A percentile compares a stretch with the other conserved stretches of the same genome.
These are phyloP conservation scores for Shinisaurus crocodilurus DNA, from an alignment of 2,113 vertebrate species.

Conservation along the genomic window DNA sequence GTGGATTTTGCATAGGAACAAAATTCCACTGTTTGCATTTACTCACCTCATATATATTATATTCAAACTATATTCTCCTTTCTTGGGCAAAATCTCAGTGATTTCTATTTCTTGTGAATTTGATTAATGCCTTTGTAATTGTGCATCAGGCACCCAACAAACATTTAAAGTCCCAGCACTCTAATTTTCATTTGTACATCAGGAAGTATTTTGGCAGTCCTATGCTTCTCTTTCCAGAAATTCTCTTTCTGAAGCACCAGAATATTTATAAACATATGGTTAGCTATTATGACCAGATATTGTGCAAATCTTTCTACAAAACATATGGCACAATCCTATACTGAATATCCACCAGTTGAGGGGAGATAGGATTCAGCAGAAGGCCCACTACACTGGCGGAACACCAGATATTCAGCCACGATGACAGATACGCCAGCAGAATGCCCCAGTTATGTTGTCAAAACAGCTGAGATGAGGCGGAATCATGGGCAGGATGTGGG, in stretches of 20 bases:
- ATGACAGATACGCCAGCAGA: no score
- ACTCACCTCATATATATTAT: background rate
- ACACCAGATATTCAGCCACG: no score
- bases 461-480: no score
- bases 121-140: background rate
- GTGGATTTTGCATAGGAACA: background rate
- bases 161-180: background rate
- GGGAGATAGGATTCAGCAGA: no score
- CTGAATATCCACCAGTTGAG: background rate
- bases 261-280: background rate
- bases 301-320: background rate
- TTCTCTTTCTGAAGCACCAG: background rate
- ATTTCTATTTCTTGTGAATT: background rate
- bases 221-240: background rate
- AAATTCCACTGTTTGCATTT: background rate
- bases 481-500: no score
- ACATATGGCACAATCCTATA: background rate
- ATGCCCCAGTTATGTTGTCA: no score
- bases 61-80: background rate
- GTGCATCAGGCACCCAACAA: background rate
- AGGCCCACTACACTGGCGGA: no score
- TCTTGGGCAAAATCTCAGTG: background rate
- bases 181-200: background rate
- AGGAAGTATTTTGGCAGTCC: background rate
- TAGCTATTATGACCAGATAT: background rate